These are phyloP conservation scores for Lasioglossum pauxillum DNA, from an alignment of 2,888 invertebrate genomes.

Conservation along the genomic window DNA sequence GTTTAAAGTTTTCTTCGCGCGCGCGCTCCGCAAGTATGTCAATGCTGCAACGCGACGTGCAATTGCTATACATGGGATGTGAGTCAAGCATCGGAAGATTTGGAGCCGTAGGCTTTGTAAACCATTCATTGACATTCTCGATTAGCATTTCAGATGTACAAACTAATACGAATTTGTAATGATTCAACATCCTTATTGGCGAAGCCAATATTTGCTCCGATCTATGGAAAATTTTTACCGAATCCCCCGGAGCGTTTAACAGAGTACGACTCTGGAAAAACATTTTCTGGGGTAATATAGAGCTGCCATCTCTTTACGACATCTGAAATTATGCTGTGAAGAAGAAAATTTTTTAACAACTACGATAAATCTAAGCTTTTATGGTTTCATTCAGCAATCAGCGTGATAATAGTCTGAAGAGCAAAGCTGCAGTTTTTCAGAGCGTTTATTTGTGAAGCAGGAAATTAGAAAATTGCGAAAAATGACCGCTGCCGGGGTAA, in stretches of 20 bases:
- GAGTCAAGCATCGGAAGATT: constrained; percentile 18
- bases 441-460: neutral
- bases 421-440: neutral
- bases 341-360: neutral
- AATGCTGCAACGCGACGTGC: neutral
- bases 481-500: neutral
- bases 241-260: neutral
- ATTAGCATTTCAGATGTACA: neutral
- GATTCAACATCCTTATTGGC: neutral
- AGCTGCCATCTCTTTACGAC: neutral
- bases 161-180: neutral
- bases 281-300: neutral
- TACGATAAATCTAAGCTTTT: neutral
- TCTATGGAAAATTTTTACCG: neutral
- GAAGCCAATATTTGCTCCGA: neutral
- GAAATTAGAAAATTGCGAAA: constrained; percentile 16
- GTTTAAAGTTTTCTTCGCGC: neutral
- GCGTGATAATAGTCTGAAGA: neutral
- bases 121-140: neutral
- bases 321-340: neutral
- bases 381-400: neutral
- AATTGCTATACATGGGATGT: constrained; percentile 10
- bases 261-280: neutral
- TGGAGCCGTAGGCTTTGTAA: neutral
- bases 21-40: neutral